These are phyloP conservation scores for Holocentrus rufus DNA, from an alignment of 2,797 vertebrate species.

Conservation along the genomic window DNA sequence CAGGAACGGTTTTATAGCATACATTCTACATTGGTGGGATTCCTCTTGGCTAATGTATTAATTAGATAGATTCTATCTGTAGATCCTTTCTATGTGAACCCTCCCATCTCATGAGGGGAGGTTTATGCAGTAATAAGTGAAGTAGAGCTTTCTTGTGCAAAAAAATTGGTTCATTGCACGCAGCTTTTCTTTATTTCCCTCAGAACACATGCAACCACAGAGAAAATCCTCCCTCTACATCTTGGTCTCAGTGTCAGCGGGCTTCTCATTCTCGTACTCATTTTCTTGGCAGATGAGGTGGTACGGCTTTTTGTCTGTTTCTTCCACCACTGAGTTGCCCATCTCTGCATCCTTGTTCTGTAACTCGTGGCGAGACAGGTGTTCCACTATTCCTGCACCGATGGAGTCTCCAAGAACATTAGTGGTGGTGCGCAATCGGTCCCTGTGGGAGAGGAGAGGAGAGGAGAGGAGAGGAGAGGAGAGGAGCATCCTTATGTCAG, in stretches of 20 bases:
- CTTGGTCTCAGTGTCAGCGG: constrained; percentile 90
- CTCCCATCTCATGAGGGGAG: constrained; percentile 17
- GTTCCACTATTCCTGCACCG: constrained; percentile 94
- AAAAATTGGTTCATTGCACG: constrained; percentile 32
- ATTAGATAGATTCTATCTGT: constrained; percentile 58
- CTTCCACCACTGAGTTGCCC: constrained; percentile 92
- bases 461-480: constrained; percentile 11
- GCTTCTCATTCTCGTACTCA: constrained; percentile 84
- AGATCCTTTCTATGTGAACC: constrained; percentile 34
- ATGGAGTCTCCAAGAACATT: constrained; percentile 97
- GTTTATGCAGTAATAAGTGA: constrained; percentile 25
- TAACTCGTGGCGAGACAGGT: constrained; percentile 92
- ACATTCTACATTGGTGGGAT: constrained; percentile 28
- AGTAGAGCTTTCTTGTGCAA: constrained; percentile 12
- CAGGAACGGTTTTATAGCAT: constrained; percentile 20
- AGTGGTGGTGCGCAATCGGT: constrained; percentile 93
- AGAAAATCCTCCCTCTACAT: constrained; percentile 82
- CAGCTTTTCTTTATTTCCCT: constrained; percentile 21
- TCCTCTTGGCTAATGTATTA: constrained; percentile 35
- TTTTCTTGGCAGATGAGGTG: constrained; percentile 90
- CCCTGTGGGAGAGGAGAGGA: constrained; percentile 76
- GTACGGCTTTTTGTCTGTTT: constrained; percentile 92
- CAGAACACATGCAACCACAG: not conserved
- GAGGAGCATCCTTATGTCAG: no score
- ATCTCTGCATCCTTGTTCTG: constrained; percentile 86